Conservation (phyloP, 2,113 vertebrate genomes). For the Indicator indicator region DNA sequence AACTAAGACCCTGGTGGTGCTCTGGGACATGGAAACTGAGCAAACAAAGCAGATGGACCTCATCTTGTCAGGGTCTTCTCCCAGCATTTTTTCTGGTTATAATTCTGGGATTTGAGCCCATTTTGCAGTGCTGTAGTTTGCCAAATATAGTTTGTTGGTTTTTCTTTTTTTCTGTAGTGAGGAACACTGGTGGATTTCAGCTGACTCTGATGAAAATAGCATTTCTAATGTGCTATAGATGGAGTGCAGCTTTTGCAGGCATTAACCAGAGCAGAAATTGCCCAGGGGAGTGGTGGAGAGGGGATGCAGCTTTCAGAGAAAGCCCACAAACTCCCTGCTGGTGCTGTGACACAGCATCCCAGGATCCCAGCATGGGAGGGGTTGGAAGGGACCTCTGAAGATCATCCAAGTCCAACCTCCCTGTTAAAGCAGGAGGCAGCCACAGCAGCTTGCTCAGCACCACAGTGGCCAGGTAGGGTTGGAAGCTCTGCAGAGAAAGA, state of each 20-base stretch:
- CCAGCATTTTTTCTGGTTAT: background rate
- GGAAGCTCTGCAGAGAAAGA: too few relatives aligned
- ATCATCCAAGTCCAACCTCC: background rate
- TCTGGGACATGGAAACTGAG: background rate
- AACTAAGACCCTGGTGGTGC: too few relatives aligned
- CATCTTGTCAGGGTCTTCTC: background rate
- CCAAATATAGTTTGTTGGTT: background rate
- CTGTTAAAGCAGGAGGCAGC: background rate
- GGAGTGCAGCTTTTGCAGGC: background rate
- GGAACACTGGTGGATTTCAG: background rate
- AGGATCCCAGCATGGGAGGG: background rate
- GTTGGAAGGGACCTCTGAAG: background rate
- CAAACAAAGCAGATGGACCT: fast-evolving
- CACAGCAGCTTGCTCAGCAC: background rate
- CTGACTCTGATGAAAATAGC: background rate
- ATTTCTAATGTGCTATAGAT: background rate
- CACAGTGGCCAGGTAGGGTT: too few relatives aligned
- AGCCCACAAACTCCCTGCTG: fast-evolving
- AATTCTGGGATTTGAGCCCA: fast-evolving
- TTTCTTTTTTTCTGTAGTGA: background rate
- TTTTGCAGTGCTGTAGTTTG: background rate
- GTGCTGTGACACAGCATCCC: background rate
- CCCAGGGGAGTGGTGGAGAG: background rate
- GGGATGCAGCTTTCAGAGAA: background rate
- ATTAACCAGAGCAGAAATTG: background rate